A percentile compares a stretch with the other conserved stretches of the same genome.
These are phyloP conservation scores for Diarsia mendica DNA, from an alignment of 2,888 invertebrate species.

Conservation along the genomic window DNA sequence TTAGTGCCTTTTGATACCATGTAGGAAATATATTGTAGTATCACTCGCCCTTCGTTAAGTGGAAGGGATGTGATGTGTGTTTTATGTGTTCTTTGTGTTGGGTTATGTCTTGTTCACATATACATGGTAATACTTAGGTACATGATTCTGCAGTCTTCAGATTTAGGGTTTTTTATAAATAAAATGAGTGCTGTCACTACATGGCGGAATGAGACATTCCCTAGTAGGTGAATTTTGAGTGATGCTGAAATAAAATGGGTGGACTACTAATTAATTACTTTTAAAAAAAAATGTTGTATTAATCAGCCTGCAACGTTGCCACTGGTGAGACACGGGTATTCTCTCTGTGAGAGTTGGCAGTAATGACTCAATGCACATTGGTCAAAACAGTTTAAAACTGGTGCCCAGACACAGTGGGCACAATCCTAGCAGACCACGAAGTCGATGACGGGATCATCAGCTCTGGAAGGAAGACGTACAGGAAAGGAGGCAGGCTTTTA, in stretches of 20 bases:
- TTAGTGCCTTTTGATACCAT: slow-evolving; percentile 44
- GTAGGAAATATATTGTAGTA: slow-evolving; percentile 20
- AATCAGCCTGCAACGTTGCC: background rate
- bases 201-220: too few relatives aligned
- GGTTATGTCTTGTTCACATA: background rate
- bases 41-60: slow-evolving; percentile 1
- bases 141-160: background rate
- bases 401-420: too few relatives aligned
- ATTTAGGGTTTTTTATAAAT: background rate
- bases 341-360: background rate
- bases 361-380: too few relatives aligned
- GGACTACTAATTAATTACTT: background rate
- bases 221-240: background rate
- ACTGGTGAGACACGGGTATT: background rate
- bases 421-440: too few relatives aligned
- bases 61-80: slow-evolving; percentile 4
- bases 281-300: too few relatives aligned
- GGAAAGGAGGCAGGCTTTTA: too few relatives aligned
- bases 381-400: too few relatives aligned
- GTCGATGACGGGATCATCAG: too few relatives aligned
- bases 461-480: too few relatives aligned
- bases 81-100: background rate
- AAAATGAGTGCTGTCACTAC: background rate
- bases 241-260: background rate
- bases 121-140: background rate